Base-by-base conservation (phyloP, 2,888 invertebrate species). In the Tachystola acroxantha region DNA sequence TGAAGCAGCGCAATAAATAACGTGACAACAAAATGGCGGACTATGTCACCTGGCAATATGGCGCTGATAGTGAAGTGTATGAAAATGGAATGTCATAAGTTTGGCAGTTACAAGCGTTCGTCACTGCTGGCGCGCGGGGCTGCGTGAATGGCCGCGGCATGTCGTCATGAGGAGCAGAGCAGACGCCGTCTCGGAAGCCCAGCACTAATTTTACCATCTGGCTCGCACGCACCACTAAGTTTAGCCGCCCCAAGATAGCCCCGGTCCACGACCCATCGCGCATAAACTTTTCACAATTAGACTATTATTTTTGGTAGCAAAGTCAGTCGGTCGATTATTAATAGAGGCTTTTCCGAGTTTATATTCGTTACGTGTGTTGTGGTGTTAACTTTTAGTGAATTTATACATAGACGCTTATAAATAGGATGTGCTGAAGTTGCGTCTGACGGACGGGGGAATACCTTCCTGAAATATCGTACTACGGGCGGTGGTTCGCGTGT, bases 281-380 rank as follows among this genome's bases (percentile, higher is more conserved):
- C 84, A 86, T 85, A 85, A 86, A 86, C 86, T 86, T 86, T 85
- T 87, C 88, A 85, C 85, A 88, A 88, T 88, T 88, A 88, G 88
- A 88, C 88, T 86, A 88, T 88, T 88, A 88, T 88, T 88, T 88
- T 88, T 85, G 88, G 87, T 87, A 86, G 86, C 86, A 80, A 86
- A 85, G 87, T 86, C 87, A 85, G 87, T 86, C 87, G 86, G 86
- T 82, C 87, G 88, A 86, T 85, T 88, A 88, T 88, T 88, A 88
- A 88, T 88, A 88, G 88, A 84, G 85, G 85, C 85, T 87, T 86
- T 86, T 85, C 81, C 84, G 84, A 87, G 87, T 85, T 85, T 87
- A 85, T 86, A 86, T 86, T 85, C 85, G 86, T 86, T 85, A 86
- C 87, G 84, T 84, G 82, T 84, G 86, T 85, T 84, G 85, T 80